These are phyloP conservation scores for Epizoanthus ramosus DNA, from an alignment of 92 coral and sea anemone species.

Conservation along the genomic window DNA sequence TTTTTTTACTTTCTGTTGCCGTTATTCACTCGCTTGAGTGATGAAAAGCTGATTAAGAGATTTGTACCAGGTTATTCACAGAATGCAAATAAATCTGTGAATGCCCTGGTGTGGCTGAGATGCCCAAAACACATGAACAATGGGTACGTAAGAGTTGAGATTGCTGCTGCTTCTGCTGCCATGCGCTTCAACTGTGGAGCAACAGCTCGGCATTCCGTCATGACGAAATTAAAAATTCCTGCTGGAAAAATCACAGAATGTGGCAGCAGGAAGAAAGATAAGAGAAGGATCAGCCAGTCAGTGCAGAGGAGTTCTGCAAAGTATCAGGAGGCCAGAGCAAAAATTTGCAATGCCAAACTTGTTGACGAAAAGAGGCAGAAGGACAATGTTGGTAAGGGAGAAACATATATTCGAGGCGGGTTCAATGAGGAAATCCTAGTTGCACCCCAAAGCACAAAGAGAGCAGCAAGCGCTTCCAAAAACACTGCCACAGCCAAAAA, in stretches of 20 bases:
- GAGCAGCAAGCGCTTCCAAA: not conserved
- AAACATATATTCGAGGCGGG: slow-evolving; percentile 33
- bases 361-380: not conserved
- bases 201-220: slow-evolving; percentile 15
- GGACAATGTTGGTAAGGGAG: slow-evolving; percentile 2
- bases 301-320: not conserved
- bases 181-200: slow-evolving; percentile 38
- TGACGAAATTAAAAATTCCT: slow-evolving; percentile 32
- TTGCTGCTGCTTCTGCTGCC: slow-evolving; percentile 29
- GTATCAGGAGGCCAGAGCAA: slow-evolving; percentile 20
- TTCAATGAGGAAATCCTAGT: slow-evolving; percentile 32
- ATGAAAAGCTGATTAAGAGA: slow-evolving; percentile 20
- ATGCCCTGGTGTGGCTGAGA: slow-evolving; percentile 43
- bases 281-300: slow-evolving; percentile 37
- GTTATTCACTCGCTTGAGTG: slow-evolving; percentile 23
- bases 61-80: slow-evolving; percentile 44
- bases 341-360: slow-evolving; percentile 20
- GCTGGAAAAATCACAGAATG: slow-evolving; percentile 12
- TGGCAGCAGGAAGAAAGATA: slow-evolving; percentile 18
- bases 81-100: slow-evolving; percentile 38
- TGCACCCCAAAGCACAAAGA: slow-evolving; percentile 7
- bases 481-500: slow-evolving; percentile 14
- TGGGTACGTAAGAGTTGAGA: slow-evolving; percentile 23
- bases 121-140: slow-evolving; percentile 49
- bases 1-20: slow-evolving; percentile 39